Base-by-base conservation (phyloP, 2,113 vertebrate species). In the Tyto alba region DNA sequence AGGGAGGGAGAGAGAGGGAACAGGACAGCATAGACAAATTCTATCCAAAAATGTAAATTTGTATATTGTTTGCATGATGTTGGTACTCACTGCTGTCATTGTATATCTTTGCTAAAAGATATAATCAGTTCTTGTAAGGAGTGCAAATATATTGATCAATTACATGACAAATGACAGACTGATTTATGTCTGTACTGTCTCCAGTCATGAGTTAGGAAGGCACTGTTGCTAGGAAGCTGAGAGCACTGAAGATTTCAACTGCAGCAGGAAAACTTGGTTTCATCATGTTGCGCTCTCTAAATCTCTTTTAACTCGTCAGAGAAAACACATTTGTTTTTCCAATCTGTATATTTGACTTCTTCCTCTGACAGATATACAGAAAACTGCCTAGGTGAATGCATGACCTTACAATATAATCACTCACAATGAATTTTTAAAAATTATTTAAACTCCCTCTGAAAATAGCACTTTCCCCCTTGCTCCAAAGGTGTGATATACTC, bases 151-250 rank as follows among this genome's bases (percentile, higher is more conserved):
- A 85, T 26, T 64, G 78, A 76, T 72, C 69, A 68, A 34, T 56
- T 87, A 30, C n/a, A n/a, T 62, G 57, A 53, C 1, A 4, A 95
- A 75, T 68, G 85, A 60, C 80, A 81, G 60, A 68, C 19, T 73
- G 87, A 85, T 88, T 82, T 76, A 52, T 85, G 36, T n/a, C 62
- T 89, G 13, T 78, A 26, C 66, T 85, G 21, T 73, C 67, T 85
- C 45, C 50, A 89, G 57, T 30, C 77, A 79, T 78, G 60, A 94
- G 73, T 82, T 82, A 93, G 52, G 62, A 85, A 89, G 64, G 36
- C 47, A 60, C 57, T 82, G 95, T 96, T 97, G 91, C 94, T 96
- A 96, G 93, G 95, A 96, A 93, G 91, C 95, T 89, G 91, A 64
- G 53, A 89, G 40, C 66, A 62, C 13, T 50, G 25, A 95, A 77